These are phyloP conservation scores for Pipistrellus kuhlii DNA, from an alignment of 2,797 vertebrate species.

Conservation along the genomic window DNA sequence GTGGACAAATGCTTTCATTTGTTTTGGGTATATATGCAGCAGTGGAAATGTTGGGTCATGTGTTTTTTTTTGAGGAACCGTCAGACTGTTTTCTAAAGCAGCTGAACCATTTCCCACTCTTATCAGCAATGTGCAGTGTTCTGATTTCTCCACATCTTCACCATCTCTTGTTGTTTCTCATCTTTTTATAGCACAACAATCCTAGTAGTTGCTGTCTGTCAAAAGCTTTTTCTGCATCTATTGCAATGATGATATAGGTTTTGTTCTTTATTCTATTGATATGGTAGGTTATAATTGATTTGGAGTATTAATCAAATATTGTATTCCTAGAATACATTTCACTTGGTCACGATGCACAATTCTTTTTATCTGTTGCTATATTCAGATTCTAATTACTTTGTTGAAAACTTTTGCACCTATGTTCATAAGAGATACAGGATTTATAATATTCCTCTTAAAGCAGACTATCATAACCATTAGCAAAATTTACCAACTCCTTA, in stretches of 20 bases:
- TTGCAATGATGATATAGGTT: not conserved
- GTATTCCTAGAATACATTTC: not conserved
- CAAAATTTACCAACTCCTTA: not conserved
- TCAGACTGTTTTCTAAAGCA: not conserved
- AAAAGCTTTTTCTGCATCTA: constrained; percentile 24
- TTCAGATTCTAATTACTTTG: not conserved
- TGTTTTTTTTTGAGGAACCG: not conserved
- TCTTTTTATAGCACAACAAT: not conserved
- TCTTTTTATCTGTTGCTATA: not conserved
- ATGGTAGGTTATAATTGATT: not conserved
- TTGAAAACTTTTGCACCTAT: not conserved
- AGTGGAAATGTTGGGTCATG: not conserved
- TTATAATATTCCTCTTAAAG: constrained; percentile 13
- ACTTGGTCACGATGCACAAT: not conserved
- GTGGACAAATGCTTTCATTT: not conserved
- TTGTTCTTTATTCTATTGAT: not conserved
- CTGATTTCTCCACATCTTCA: not conserved
- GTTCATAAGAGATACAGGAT: not conserved
- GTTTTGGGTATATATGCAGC: not conserved
- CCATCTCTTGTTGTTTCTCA: not conserved
- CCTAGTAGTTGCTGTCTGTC: not conserved
- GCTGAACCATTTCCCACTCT: not conserved
- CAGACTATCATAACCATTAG: not conserved
- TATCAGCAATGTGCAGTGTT: not conserved
- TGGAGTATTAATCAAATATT: constrained; percentile 30